phyloP scores from a whole-genome alignment of 2,113 vertebrate species.

The Lophochroa leadbeateri region DNA sequence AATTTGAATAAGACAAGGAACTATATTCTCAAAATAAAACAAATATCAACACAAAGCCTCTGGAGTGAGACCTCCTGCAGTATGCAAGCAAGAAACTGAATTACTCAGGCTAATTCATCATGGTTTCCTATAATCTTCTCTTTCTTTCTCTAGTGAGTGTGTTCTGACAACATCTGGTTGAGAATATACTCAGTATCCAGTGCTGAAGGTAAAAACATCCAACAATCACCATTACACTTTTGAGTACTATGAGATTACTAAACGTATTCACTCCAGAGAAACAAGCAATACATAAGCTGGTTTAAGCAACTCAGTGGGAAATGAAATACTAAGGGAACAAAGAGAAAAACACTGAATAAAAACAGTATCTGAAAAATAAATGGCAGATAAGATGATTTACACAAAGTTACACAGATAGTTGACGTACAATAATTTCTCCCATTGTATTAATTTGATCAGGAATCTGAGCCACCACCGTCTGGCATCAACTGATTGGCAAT shows the following conservation, averaged over 20 bases:
- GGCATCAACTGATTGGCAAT: accelerated
- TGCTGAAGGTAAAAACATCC: background rate
- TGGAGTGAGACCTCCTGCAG: background rate
- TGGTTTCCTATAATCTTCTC: background rate
- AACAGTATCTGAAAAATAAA: background rate
- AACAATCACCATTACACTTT: background rate
- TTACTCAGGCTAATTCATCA: background rate
- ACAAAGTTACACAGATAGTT: background rate
- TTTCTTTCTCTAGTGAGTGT: background rate
- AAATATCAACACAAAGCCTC: background rate
- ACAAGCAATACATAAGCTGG: accelerated
- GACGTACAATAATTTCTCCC: background rate
- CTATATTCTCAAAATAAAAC: background rate
- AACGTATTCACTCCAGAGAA: background rate
- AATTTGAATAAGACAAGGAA: background rate
- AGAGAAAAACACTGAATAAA: background rate
- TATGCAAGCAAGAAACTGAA: background rate
- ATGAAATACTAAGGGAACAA: background rate
- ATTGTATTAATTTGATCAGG: accelerated
- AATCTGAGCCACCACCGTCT: background rate
- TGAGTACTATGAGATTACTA: background rate
- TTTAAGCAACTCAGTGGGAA: background rate
- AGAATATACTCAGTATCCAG: background rate
- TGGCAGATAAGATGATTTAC: background rate
- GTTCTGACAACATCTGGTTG: background rate